Base-by-base conservation (phyloP, 1,140 invertebrate genomes). In the Akabosia matsudoensis region DNA sequence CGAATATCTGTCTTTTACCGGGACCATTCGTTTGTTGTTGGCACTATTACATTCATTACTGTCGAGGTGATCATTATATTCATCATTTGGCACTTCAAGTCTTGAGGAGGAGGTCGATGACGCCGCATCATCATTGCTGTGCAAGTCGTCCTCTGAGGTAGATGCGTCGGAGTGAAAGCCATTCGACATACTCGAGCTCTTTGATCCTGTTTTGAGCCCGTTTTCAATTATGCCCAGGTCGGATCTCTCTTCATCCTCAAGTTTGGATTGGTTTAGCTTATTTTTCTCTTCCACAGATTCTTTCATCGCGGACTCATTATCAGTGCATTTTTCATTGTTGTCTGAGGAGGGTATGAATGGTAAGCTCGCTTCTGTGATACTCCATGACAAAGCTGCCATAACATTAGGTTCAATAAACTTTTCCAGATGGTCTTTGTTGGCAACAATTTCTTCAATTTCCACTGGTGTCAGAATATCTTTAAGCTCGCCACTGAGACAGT, bases 381-480 rank as follows among this genome's bases (percentile, higher is more conserved):
- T 79, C 72, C 78, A 80, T 14, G 78, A 79, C 1, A 85, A 76
- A n/a, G 83, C 83, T 31, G 83, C 82, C n/a, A 85, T 81, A 0
- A 84, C 80, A 22, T 83, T 82, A 13, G 82, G 78, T 72, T 83
- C 82, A 37, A 85, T 81, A 37, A 83, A 79, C 30, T 82, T 78
- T 34, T 81, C 79, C 56, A 84, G 83, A 33, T 81, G 76, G 13
- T 85, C 82, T 67, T 82, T 82, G 76, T 85, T 84, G 3, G 76
- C 81, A n/a, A 85, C 74, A 77, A 85, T 84, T 74, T 85, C 84
- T 72, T 85, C 84, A 64, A 85, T 83, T 82, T 85, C 84, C 4
- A 64, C 72, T 14, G 82, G 78, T 45, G 80, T 83, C n/a, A 85
- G 80, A 28, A 85, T 82, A 77, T 85, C 82, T 67, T 84, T 83